Base-by-base conservation (phyloP, 2,888 invertebrate species). In the Pterobdella sp. region DNA sequence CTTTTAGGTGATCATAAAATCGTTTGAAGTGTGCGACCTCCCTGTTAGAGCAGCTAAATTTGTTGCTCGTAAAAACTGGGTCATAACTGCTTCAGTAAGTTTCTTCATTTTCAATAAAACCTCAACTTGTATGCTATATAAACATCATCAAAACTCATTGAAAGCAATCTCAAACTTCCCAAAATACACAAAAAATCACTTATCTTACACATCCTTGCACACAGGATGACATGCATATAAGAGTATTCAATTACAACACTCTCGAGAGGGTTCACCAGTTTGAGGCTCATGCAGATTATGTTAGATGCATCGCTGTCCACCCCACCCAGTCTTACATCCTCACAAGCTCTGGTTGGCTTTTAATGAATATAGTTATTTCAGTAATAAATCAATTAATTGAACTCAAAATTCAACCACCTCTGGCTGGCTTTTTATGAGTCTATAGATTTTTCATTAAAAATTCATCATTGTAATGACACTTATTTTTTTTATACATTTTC, bases 231-330 rank as follows among this genome's bases (percentile, higher is more conserved):
- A 85, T 86, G 84, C 82, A 84, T 75, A 90, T 98, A 35, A 88
- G 97, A 76, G 91, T 97, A 37, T 97, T 93, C 85, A 99, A 99
- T 85, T 99, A 98, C 85, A 98, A 99, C 84, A 98, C 98, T 0
- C 84, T 97, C 78, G 98, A 99, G 83, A 87, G 94, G 78, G 91
- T 94, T 2, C 94, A 97, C 82, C 88, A 92, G 2, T 96, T 92
- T 84, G 98, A 99, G 84, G 98, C 98, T 0, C 98, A 99, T 84
- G 94, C 96, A 0, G 98, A 98, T 85, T 98, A 99, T 84, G 90
- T 99, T 34, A 88, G 96, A 76, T 93, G 92, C 80, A 95, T 99
- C 80, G 93, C 92, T 4, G 90, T 98, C 18, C 98, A 98, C 86
- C 97, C 98, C 2, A 92, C 94, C 65, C 97, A 97, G 82, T 94